phyloP scores from a whole-genome alignment of 2,888 invertebrate species.

The Loripinus fragilis region DNA sequence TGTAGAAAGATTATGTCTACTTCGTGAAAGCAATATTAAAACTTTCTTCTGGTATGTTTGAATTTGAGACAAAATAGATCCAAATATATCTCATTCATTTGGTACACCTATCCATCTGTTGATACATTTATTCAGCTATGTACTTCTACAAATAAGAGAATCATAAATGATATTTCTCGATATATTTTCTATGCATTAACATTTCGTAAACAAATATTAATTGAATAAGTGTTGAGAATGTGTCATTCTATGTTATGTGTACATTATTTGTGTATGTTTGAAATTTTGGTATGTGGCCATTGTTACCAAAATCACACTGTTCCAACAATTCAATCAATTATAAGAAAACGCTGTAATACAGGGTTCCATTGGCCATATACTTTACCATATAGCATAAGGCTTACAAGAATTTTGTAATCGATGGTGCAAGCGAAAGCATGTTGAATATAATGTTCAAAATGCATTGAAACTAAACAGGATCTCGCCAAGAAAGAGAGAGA shows the following conservation, averaged over 20 bases:
- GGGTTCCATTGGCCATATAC: too few relatives aligned
- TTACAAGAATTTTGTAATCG: too few relatives aligned
- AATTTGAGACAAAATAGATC: background rate
- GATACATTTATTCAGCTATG: background rate
- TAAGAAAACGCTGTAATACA: too few relatives aligned
- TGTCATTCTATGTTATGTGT: conserved; percentile 1
- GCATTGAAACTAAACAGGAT: too few relatives aligned
- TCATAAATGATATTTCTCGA: background rate
- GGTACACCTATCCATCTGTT: conserved; percentile 1
- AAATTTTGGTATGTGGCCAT: conserved; percentile 4
- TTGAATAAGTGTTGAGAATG: background rate
- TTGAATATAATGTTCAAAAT: too few relatives aligned
- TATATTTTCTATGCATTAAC: background rate
- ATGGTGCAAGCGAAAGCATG: too few relatives aligned
- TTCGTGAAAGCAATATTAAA: background rate
- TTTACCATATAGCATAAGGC: too few relatives aligned
- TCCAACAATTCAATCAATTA: too few relatives aligned
- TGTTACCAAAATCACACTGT: conserved; percentile 7
- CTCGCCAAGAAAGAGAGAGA: too few relatives aligned
- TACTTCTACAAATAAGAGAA: background rate
- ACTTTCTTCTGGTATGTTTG: conserved; percentile 3
- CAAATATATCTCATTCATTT: background rate
- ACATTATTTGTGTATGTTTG: background rate
- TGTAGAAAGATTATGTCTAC: background rate
- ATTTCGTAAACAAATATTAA: background rate